Evolutionary conservation across 1,140 invertebrate species (phyloP).

Genomic region (Agrilus planipennis): DNA sequence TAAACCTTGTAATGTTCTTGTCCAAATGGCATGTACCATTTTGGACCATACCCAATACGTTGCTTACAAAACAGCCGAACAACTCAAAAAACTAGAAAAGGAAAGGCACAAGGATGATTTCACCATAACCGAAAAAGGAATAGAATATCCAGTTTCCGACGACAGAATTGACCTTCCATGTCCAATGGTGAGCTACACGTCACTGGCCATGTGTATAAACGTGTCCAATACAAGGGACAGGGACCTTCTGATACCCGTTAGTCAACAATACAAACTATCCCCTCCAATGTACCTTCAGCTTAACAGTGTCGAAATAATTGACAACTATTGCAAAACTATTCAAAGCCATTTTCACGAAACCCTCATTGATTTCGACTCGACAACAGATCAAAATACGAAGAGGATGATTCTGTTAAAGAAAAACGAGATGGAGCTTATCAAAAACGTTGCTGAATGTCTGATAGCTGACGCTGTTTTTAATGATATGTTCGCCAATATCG

Average conservation of each 20-base stretch:
- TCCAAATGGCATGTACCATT: conserved; percentile 15
- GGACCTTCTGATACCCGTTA: no score
- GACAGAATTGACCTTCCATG: background rate
- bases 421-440: conserved; percentile 7
- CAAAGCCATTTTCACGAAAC: conserved; percentile 4
- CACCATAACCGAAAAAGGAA: conserved; percentile 16
- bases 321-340: conserved; percentile 10
- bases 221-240: no score
- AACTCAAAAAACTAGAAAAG: conserved; percentile 9
- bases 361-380: background rate
- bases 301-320: background rate
- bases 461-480: conserved; percentile 12
- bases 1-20: conserved; percentile 7
- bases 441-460: no score
- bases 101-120: conserved; percentile 14
- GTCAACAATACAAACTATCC: background rate
- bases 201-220: no score
- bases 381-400: background rate
- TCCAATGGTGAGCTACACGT: no score
- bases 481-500: conserved; percentile 6
- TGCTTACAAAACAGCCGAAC: conserved; percentile 11
- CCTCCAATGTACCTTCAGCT: background rate
- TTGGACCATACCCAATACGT: conserved; percentile 15
- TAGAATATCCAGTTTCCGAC: conserved; percentile 12
- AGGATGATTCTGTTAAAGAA: conserved; percentile 1